Percentiles rank a stretch among this genome's conserved stretches.
phyloP scores from a whole-genome alignment of 2,113 vertebrate genomes.

The Seriola quinqueradiata region DNA sequence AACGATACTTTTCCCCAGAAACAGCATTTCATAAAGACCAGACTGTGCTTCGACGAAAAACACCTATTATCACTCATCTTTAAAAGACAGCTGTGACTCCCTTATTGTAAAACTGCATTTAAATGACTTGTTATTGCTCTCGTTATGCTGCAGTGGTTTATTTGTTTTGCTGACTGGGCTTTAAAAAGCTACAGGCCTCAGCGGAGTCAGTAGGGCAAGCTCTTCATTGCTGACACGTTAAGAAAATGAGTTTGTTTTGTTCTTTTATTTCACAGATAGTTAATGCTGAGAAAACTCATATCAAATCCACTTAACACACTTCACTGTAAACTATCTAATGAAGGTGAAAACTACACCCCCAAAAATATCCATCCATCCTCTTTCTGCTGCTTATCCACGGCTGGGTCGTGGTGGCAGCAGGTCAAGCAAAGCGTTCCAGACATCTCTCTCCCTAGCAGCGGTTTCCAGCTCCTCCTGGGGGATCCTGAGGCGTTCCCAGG shows the following conservation, averaged over 20 bases:
- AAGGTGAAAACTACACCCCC: not conserved
- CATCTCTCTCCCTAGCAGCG: no score
- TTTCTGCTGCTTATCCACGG: no score
- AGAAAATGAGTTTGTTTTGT: constrained; percentile 11
- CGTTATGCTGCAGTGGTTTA: constrained; percentile 16
- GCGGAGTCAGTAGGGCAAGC: not conserved
- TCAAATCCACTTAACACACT: not conserved
- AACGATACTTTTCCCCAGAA: constrained; percentile 26
- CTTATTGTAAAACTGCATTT: constrained; percentile 15
- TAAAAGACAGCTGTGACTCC: constrained; percentile 34
- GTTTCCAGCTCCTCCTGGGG: no score
- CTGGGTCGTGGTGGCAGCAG: no score
- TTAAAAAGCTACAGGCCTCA: constrained; percentile 27
- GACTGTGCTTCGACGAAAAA: constrained; percentile 15
- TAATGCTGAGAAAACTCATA: not conserved
- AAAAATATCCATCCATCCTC: no score
- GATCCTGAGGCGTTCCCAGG: no score
- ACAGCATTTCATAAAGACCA: constrained; percentile 26
- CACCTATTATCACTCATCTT: constrained; percentile 16
- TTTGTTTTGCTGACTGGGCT: constrained; percentile 46
- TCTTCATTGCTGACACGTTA: constrained; percentile 11
- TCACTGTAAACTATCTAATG: not conserved
- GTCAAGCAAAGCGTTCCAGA: no score
- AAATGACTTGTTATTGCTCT: constrained; percentile 36
- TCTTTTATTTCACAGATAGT: not conserved